Evolutionary conservation across 2,888 invertebrate species (phyloP), one percentile per base, ranked within the genome.

Genomic region (Drosophila melanosoma): DNA sequence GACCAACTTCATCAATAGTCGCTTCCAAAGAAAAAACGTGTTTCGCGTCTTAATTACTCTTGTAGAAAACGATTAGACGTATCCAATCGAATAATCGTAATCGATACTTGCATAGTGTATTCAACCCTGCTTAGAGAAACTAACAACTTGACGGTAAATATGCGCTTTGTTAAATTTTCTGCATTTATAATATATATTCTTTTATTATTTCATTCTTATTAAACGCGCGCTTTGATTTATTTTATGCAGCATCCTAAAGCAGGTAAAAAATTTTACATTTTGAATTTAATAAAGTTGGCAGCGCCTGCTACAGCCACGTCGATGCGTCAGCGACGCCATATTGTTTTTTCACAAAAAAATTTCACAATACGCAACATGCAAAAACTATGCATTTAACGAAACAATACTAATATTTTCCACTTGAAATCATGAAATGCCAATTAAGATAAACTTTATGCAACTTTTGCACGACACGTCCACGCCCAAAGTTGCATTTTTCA

Each of bases 271-370:
- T 58, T 57, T 26, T 15, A 35, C 45, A 61, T 56, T 65, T 45
- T 54, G 42, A 67, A 60, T 63, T 74, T 10, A 33, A 54, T 10
- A 10, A 20, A 68, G 87, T 82, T 83, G 87, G 89, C 87, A 87
- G 83, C 77, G 45, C 83, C 59, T 57, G 53, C 48, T 35, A 42
- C 54, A 49, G 79, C 81, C 89, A 89, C 87, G 83, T 83, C 69
- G 82, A 69, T 74, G 80, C 74, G 53, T 63, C 62, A 56, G 35
- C 51, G 78, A 79, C 89, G 89, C 87, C 87, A 87, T 87, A 74
- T 87, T 89, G 82, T 65, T 87, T 87, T 81, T 87, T 87, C 89
- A 87, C 89, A 52, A 53, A 42, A 54, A 53, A 69, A 65, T 82
- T 84, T 80, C 77, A 74, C 89, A 89, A 52, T 69, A 66, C 72